These are phyloP conservation scores for Antigone vipio DNA, from an alignment of 2,113 vertebrate species.

Conservation along the genomic window DNA sequence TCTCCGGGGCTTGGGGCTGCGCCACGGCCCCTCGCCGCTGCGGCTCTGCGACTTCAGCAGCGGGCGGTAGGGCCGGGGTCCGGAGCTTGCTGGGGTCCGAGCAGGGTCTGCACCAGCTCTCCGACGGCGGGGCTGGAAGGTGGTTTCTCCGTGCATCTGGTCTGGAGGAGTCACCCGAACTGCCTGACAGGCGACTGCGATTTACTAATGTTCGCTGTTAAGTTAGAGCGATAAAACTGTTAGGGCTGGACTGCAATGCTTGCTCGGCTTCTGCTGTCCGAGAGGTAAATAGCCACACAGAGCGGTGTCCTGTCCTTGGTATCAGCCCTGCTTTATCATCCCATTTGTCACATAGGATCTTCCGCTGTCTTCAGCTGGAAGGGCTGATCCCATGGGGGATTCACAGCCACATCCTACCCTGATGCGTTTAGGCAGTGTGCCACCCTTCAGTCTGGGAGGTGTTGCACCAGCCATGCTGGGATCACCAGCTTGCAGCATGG, in stretches of 20 bases:
- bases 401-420: neutral
- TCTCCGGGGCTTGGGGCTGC: neutral
- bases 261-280: neutral
- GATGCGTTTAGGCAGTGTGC: neutral
- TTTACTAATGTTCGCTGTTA: neutral
- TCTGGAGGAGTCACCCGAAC: neutral
- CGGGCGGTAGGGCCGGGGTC: neutral
- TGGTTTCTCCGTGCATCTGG: neutral
- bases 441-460: accelerated
- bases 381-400: neutral
- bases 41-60: neutral
- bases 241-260: too few relatives aligned
- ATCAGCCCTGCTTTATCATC: neutral
- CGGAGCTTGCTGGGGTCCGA: neutral
- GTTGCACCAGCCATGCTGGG: neutral
- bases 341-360: accelerated
- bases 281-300: accelerated
- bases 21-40: neutral
- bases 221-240: accelerated
- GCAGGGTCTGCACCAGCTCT: neutral
- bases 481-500: accelerated
- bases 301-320: neutral
- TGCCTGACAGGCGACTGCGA: neutral
- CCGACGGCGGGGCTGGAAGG: neutral
- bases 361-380: neutral